phyloP scores from a whole-genome alignment of 2,888 invertebrate genomes.

The Leucoma salicis region DNA sequence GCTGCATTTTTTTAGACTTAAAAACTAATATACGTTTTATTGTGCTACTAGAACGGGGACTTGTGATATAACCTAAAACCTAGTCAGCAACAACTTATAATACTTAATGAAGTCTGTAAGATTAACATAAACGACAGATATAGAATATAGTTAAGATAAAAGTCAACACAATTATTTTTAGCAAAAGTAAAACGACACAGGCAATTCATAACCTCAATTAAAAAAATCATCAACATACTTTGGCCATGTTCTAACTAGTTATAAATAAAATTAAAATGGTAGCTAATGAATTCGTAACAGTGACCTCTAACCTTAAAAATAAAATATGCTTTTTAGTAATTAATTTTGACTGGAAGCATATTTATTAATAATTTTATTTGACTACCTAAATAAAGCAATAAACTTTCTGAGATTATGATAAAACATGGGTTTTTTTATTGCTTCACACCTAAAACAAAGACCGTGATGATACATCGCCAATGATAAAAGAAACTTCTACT shows the following conservation, averaged over 20 bases:
- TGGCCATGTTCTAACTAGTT: not conserved
- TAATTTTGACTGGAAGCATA: not conserved
- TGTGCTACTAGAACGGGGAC: too few species aligned
- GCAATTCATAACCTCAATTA: not conserved
- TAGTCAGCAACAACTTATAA: too few species aligned
- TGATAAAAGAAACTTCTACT: too few species aligned
- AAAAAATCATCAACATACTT: not conserved
- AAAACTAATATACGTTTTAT: too few species aligned
- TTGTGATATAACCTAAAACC: too few species aligned
- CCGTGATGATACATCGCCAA: too few species aligned
- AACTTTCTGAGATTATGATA: not conserved
- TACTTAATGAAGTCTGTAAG: too few species aligned
- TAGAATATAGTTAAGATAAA: too few species aligned
- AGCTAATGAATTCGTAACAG: not conserved
- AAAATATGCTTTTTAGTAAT: not conserved
- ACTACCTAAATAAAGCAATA: not conserved
- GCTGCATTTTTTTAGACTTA: too few species aligned
- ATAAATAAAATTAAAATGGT: not conserved
- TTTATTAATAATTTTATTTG: not conserved
- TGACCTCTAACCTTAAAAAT: not conserved
- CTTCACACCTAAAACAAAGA: too few species aligned
- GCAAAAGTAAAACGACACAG: not conserved
- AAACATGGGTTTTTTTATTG: too few species aligned
- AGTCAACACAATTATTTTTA: not conserved
- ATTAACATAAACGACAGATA: too few species aligned